Conservation (phyloP, 2,113 vertebrate species). For the Muntiacus reevesi region DNA sequence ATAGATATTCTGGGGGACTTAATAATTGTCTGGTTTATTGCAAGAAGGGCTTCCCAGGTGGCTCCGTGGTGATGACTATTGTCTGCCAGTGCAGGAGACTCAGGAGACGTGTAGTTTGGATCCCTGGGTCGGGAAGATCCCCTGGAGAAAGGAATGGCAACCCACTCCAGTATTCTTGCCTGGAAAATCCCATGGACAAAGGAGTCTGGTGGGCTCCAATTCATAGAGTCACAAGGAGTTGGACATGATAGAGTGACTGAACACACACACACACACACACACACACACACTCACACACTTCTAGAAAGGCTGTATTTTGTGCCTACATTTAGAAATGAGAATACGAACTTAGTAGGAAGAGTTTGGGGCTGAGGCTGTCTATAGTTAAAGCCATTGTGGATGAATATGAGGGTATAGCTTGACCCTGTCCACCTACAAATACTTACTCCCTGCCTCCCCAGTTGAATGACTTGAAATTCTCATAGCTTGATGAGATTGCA, state of each 20-base stretch:
- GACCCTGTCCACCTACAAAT: not conserved
- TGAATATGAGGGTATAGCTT: not conserved
- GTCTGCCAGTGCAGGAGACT: not conserved
- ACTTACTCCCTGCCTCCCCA: not conserved
- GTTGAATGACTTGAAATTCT: not conserved
- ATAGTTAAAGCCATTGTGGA: not conserved
- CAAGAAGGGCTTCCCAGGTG: not conserved
- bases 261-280: not conserved
- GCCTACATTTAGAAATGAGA: not conserved
- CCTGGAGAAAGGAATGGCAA: not conserved
- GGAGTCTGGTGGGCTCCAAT: not conserved
- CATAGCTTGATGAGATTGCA: not conserved
- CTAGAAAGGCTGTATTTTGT: not conserved
- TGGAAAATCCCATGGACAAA: not conserved
- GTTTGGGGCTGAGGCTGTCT: not conserved
- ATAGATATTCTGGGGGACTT: not conserved
- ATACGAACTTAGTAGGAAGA: not conserved
- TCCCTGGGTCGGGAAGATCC: not conserved
- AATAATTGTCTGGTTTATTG: not conserved
- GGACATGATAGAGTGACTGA: rapidly evolving
- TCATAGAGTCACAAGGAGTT: not conserved
- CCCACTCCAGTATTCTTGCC: not conserved
- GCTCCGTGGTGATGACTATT: not conserved
- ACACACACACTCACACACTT: not conserved
- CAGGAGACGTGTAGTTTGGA: not conserved